Percentiles rank a stretch among this genome's conserved stretches.
phyloP scores from a whole-genome alignment of 2,797 vertebrate species.

The Lutjanus argentimaculatus region DNA sequence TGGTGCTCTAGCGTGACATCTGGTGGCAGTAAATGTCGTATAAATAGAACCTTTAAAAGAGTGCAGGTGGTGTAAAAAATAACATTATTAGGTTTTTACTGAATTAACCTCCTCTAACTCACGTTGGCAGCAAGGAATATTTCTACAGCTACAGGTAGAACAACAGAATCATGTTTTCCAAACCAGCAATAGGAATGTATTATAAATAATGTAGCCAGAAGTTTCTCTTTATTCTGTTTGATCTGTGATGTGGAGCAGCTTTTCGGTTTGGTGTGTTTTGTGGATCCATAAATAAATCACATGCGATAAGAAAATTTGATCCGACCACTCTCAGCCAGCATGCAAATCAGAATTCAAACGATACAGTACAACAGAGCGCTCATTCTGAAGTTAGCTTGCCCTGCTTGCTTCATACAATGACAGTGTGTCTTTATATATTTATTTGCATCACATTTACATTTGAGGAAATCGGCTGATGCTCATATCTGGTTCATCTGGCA shows the following conservation, averaged over 20 bases:
- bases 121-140: not conserved
- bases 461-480: conserved; percentile 13
- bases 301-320: not conserved
- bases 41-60: not conserved
- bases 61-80: not conserved
- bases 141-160: not conserved
- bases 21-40: no score
- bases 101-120: not conserved
- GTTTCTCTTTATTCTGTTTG: not conserved
- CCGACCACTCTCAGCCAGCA: not conserved
- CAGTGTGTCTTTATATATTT: not conserved
- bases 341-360: conserved; percentile 33
- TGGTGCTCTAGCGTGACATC: no score
- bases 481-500: not conserved
- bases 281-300: not conserved
- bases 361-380: not conserved
- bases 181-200: no score
- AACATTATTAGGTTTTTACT: not conserved
- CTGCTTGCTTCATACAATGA: not conserved
- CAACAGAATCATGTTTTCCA: no score
- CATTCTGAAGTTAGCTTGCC: not conserved
- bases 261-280: not conserved
- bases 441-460: conserved; percentile 64
- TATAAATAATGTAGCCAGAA: no score
- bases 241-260: not conserved